These are phyloP conservation scores for Phortica okadai DNA, from an alignment of 2,888 invertebrate species.

Conservation along the genomic window DNA sequence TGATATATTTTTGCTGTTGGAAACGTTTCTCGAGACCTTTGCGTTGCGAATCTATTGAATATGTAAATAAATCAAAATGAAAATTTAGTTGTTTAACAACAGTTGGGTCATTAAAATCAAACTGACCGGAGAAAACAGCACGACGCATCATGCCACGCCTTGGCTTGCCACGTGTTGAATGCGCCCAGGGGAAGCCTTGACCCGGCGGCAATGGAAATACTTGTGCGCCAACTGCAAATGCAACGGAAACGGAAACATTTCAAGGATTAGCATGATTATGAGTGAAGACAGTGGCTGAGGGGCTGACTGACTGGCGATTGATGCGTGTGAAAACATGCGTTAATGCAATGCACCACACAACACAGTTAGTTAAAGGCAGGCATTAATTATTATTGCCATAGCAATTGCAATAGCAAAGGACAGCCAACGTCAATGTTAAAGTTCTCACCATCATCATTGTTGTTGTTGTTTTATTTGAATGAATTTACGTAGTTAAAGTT, in stretches of 20 bases:
- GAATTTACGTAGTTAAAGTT: background rate
- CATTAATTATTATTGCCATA: slow-evolving; percentile 57
- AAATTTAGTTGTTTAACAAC: slow-evolving; percentile 23
- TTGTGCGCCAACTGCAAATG: slow-evolving; percentile 78
- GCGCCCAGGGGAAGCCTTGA: slow-evolving; percentile 90
- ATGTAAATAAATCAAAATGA: slow-evolving; percentile 33
- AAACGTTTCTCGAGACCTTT: slow-evolving; percentile 97
- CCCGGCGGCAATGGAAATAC: slow-evolving; percentile 81
- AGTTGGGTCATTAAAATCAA: slow-evolving; percentile 5
- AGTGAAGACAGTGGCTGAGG: slow-evolving; percentile 7
- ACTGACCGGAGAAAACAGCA: slow-evolving; percentile 90
- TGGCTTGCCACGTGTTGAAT: slow-evolving; percentile 93
- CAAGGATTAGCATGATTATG: background rate
- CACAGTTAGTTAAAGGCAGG: slow-evolving; percentile 40
- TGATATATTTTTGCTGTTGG: slow-evolving; percentile 98
- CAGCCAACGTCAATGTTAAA: no score
- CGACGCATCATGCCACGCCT: slow-evolving; percentile 97
- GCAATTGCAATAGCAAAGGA: background rate
- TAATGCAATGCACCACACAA: slow-evolving; percentile 61
- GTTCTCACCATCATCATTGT: slow-evolving; percentile 4
- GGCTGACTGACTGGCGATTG: background rate
- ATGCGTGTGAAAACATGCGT: slow-evolving; percentile 55
- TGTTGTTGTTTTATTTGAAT: background rate
- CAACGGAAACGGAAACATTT: slow-evolving; percentile 51
- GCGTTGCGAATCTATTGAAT: slow-evolving; percentile 86